These are phyloP conservation scores for Drosophila ficusphila DNA, from an alignment of 1,140 invertebrate species.

Conservation along the genomic window DNA sequence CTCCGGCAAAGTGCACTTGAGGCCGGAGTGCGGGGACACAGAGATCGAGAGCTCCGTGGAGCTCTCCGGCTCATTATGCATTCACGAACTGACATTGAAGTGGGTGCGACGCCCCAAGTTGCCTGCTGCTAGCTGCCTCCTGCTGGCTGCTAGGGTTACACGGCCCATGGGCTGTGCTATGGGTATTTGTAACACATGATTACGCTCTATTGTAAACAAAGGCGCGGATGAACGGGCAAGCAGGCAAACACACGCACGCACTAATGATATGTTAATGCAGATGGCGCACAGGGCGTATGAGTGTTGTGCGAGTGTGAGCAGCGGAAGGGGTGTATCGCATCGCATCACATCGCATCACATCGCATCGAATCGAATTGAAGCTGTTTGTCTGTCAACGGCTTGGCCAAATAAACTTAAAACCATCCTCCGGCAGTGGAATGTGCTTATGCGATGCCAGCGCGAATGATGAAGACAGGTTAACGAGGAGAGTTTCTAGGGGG, in stretches of 20 bases:
- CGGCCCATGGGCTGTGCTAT: conserved; percentile 72
- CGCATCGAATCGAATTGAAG: too few species aligned
- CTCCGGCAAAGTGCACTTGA: conserved; percentile 70
- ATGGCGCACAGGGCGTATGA: conserved; percentile 74
- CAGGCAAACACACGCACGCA: conserved; percentile 58
- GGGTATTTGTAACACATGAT: conserved; percentile 82
- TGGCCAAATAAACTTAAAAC: conserved; percentile 70
- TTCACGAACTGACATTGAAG: conserved; percentile 79
- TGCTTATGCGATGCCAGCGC: conserved; percentile 19
- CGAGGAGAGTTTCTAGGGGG: conserved; percentile 35
- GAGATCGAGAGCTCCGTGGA: too few species aligned
- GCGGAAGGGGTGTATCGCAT: conserved; percentile 7
- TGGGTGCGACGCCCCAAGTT: conserved; percentile 55
- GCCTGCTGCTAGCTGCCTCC: conserved; percentile 26
- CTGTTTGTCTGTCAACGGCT: conserved; percentile 78
- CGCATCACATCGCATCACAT: too few species aligned
- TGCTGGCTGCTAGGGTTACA: conserved; percentile 62
- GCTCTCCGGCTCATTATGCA: conserved; percentile 66
- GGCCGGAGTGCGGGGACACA: conserved; percentile 47
- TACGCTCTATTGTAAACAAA: conserved; percentile 80
- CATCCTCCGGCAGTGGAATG: conserved; percentile 25
- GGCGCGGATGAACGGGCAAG: conserved; percentile 70
- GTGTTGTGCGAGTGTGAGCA: conserved; percentile 31
- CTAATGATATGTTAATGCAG: conserved; percentile 82
- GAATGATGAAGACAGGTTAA: conserved; percentile 27